phyloP scores from a whole-genome alignment of 2,888 invertebrate species.

The Sinotaia quadrata region DNA sequence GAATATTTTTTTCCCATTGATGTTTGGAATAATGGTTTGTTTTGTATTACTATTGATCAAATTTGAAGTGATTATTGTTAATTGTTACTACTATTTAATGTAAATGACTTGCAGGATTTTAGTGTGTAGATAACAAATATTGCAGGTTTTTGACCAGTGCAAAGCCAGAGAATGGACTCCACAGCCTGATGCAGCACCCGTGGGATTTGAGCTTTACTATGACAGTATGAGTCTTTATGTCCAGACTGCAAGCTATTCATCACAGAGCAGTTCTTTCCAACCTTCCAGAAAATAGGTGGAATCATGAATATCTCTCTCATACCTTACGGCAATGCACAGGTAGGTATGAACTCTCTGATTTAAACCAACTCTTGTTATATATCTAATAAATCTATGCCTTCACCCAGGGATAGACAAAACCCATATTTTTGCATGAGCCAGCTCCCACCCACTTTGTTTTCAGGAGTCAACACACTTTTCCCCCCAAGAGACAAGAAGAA shows the following conservation, averaged over 20 bases:
- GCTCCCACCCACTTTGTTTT: too few relatives aligned
- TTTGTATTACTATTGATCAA: too few relatives aligned
- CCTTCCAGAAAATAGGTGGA: conserved; percentile 49
- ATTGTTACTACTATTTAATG: too few relatives aligned
- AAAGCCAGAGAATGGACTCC: conserved; percentile 21
- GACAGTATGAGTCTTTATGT: conserved; percentile 70
- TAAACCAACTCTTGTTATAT: not conserved
- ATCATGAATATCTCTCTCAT: conserved; percentile 67
- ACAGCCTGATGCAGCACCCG: conserved; percentile 40
- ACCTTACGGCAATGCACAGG: conserved; percentile 70
- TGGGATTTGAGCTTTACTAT: conserved; percentile 65
- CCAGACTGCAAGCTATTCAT: conserved; percentile 67
- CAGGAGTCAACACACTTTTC: too few relatives aligned
- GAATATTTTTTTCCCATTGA: too few relatives aligned
- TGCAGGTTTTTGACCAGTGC: conserved; percentile 37
- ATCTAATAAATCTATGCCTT: not conserved
- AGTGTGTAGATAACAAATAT: too few relatives aligned
- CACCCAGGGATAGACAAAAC: too few relatives aligned
- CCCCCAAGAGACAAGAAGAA: too few relatives aligned
- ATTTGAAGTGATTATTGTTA: too few relatives aligned
- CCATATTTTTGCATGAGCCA: too few relatives aligned
- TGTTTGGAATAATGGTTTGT: too few relatives aligned
- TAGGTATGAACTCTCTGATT: conserved; percentile 30
- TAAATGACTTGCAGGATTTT: too few relatives aligned
- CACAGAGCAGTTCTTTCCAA: conserved; percentile 51